A percentile compares a stretch with the other conserved stretches of the same genome.
Conservation (phyloP, 2,888 invertebrate species). For the Perizoma affinitatum region DNA sequence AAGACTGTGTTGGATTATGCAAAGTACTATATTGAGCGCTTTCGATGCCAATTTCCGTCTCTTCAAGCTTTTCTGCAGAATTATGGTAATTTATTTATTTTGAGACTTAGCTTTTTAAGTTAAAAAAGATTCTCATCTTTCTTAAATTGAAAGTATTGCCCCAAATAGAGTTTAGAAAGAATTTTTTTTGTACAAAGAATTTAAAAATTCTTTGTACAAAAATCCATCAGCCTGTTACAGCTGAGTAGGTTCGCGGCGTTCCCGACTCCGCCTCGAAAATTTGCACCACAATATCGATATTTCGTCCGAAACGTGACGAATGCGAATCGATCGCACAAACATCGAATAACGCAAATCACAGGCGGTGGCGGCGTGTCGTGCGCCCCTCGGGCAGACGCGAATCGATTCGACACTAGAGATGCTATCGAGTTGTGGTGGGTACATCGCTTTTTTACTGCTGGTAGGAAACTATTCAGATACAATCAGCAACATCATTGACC, state of each 20-base stretch:
- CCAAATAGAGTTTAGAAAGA: too few relatives aligned
- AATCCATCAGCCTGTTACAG: constrained; percentile 34
- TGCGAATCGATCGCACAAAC: constrained; percentile 66
- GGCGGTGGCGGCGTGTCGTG: constrained; percentile 63
- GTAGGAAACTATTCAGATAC: background rate
- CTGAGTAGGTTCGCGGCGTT: constrained; percentile 55
- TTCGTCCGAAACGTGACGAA: constrained; percentile 68
- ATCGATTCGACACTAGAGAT: constrained; percentile 29
- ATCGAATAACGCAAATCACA: constrained; percentile 64
- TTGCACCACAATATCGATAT: constrained; percentile 58
- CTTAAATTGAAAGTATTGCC: too few relatives aligned
- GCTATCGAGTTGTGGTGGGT: constrained; percentile 34
- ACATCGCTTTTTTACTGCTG: constrained; percentile 39
- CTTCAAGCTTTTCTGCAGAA: constrained; percentile 12
- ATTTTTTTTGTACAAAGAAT: too few relatives aligned
- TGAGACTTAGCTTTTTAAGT: background rate
- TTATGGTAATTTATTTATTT: constrained; percentile 19
- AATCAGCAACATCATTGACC: too few relatives aligned
- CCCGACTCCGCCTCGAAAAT: constrained; percentile 64
- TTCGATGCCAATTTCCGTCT: constrained; percentile 26
- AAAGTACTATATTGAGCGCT: constrained; percentile 32
- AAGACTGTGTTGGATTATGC: constrained; percentile 35
- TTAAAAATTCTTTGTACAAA: too few relatives aligned
- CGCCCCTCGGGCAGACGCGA: constrained; percentile 49
- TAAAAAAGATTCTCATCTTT: constrained; percentile 1